phyloP scores from a whole-genome alignment of 1,140 invertebrate species.

The Eufriesea mexicana region DNA sequence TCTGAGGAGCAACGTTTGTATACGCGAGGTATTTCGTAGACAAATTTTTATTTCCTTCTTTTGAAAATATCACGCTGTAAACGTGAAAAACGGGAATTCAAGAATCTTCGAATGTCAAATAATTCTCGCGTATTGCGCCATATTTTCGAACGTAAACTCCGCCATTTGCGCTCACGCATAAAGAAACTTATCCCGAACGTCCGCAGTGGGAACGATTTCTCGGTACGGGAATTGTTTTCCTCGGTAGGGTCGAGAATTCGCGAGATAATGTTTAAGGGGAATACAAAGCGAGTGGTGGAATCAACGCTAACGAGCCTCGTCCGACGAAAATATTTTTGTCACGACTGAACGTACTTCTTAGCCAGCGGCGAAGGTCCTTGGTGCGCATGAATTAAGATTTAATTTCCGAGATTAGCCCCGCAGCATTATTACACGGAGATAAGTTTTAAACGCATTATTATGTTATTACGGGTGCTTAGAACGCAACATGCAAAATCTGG shows the following conservation, averaged over 20 bases:
- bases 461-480: conserved; percentile 40
- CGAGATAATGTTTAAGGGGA: background rate
- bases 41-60: no score
- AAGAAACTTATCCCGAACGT: no score
- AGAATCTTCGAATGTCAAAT: background rate
- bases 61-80: background rate
- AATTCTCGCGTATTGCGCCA: background rate
- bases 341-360: background rate
- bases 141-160: background rate
- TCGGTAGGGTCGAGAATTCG: background rate
- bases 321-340: conserved; percentile 12
- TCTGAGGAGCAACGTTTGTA: no score
- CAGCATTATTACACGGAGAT: conserved; percentile 35
- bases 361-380: background rate
- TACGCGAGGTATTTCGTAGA: no score
- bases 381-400: conserved; percentile 37
- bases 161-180: background rate
- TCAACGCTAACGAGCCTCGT: background rate
- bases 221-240: background rate
- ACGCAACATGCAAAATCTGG: conserved; percentile 12
- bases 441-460: conserved; percentile 44
- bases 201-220: background rate
- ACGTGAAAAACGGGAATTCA: background rate
- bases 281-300: background rate
- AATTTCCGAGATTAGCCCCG: conserved; percentile 31